Percentiles rank a stretch among this genome's conserved stretches.
Evolutionary conservation across 2,113 vertebrate genomes (phyloP).

Genomic region (Phainopepla nitens): DNA sequence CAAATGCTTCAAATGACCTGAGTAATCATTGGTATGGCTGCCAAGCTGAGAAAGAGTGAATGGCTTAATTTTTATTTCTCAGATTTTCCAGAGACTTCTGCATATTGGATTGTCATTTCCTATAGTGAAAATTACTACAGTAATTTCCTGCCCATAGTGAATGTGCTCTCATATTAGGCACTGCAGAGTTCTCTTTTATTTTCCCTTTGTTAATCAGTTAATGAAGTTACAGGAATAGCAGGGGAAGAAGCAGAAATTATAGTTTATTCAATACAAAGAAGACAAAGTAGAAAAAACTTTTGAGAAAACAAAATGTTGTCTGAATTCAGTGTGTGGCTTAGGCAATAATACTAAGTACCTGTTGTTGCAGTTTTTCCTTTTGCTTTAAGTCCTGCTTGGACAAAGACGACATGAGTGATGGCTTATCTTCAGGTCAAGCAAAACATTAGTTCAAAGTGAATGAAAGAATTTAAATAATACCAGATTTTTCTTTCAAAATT

Average conservation of each 20-base stretch:
- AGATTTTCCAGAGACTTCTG: background rate
- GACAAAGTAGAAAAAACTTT: background rate
- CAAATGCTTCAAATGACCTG: background rate
- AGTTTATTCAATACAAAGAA: background rate
- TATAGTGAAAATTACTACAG: background rate
- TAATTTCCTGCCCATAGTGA: background rate
- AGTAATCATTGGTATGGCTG: background rate
- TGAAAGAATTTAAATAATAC: background rate
- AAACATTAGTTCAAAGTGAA: background rate
- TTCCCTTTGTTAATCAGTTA: background rate
- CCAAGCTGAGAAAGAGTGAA: background rate
- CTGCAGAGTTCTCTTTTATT: background rate
- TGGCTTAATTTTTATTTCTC: background rate
- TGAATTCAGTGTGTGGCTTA: background rate
- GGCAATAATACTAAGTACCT: background rate
- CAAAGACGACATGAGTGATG: background rate
- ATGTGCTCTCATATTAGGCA: background rate
- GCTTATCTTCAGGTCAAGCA: background rate
- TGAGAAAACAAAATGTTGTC: background rate
- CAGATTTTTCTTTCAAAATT: background rate
- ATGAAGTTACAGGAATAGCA: background rate
- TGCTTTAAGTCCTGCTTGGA: background rate
- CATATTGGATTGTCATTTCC: background rate
- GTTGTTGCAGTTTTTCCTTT: background rate
- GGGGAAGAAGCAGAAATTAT: background rate